These are phyloP conservation scores for Scytalopus superciliaris DNA, from an alignment of 2,113 vertebrate species.

Conservation along the genomic window DNA sequence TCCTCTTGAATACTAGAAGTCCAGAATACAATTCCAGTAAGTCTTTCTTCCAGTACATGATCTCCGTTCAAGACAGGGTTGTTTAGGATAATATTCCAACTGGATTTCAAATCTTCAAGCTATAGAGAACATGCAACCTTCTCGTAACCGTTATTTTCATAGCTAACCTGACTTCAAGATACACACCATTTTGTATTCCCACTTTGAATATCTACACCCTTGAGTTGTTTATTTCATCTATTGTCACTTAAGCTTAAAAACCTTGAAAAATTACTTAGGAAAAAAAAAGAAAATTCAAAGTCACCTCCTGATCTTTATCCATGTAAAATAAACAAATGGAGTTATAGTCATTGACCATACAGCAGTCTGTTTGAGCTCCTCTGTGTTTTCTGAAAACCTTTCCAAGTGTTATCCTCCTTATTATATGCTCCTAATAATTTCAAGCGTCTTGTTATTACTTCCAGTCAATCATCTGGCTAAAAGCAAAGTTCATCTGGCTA, in stretches of 20 bases:
- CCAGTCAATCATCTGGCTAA: neutral
- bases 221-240: neutral
- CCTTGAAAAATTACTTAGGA: neutral
- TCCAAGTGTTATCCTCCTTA: neutral
- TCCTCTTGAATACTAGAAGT: neutral
- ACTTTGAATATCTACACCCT: neutral
- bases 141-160: neutral
- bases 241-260: neutral
- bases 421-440: neutral
- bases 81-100: slow-evolving; percentile 43
- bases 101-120: neutral
- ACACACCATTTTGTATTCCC: neutral
- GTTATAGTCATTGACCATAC: neutral
- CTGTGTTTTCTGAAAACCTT: neutral
- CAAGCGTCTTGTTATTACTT: neutral
- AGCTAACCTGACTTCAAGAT: neutral
- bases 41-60: neutral
- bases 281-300: neutral
- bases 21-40: neutral
- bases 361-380: neutral
- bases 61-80: neutral
- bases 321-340: neutral
- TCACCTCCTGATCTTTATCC: neutral
- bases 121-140: neutral
- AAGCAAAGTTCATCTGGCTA: neutral